A percentile compares a stretch with the other conserved stretches of the same genome.
These are phyloP conservation scores for Zhengitettix transpicula DNA, from an alignment of 2,888 invertebrate species.

Conservation along the genomic window DNA sequence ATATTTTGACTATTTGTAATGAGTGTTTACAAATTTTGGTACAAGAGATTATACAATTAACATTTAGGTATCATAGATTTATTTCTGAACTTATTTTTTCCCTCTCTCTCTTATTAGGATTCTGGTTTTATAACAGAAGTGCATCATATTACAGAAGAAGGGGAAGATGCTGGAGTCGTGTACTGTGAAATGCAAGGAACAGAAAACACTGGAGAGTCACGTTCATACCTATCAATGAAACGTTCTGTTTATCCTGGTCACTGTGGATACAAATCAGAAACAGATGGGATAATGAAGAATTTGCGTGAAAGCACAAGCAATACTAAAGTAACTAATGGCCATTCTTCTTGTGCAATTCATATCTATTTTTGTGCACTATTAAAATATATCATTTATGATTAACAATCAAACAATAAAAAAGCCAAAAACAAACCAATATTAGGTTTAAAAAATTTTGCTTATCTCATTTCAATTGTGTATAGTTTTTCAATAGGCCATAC, in stretches of 20 bases:
- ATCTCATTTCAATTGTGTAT: too few relatives aligned
- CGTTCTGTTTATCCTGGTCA: conserved; percentile 61
- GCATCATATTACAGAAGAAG: conserved; percentile 76
- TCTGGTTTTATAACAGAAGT: conserved; percentile 77
- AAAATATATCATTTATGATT: too few relatives aligned
- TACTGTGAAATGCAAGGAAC: conserved; percentile 87
- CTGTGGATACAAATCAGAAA: conserved; percentile 70
- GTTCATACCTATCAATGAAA: conserved; percentile 45
- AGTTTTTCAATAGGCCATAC: too few relatives aligned
- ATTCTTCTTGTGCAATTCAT: background rate
- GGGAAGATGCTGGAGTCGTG: conserved; percentile 85
- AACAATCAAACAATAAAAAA: too few relatives aligned
- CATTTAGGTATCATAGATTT: too few relatives aligned
- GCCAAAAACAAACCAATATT: too few relatives aligned
- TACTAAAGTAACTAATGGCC: conserved; percentile 41
- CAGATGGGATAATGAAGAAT: conserved; percentile 73
- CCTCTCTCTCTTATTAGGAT: conserved; percentile 34
- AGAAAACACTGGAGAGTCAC: conserved; percentile 63
- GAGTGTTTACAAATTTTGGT: too few relatives aligned
- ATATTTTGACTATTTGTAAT: too few relatives aligned
- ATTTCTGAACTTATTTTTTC: too few relatives aligned
- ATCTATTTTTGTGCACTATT: too few relatives aligned
- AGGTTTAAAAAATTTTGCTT: too few relatives aligned
- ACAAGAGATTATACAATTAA: too few relatives aligned
- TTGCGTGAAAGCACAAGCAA: conserved; percentile 65